Base-by-base conservation (phyloP, 2,113 vertebrate genomes). In the Proterorhinus semilunaris region DNA sequence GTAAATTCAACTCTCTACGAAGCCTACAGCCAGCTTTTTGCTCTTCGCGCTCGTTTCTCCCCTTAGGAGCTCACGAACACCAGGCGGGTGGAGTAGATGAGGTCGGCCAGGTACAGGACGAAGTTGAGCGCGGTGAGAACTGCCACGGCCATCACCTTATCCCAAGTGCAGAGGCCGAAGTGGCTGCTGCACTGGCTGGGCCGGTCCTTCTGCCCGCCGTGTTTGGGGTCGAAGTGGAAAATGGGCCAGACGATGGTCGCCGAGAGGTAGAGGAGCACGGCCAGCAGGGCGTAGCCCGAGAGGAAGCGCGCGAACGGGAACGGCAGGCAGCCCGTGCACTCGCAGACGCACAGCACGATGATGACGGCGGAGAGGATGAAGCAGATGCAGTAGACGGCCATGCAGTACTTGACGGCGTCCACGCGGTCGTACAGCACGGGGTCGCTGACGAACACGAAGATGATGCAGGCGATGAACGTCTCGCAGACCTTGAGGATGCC, bases 401-500 rank as follows among this genome's bases (percentile, higher is more conserved):
- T 88, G 64, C 96, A 97, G 93, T 94, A 97, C 76, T 94, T 91
- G 51, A 90, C 81, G 0, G 93, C 93, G 0, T 86, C 4, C 0
- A 84, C 66, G 0, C 0, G 15, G n/a, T 94, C 81, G 50, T 96
- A 96, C 15, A 86, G 27, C 8, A 78, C 0, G 0, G 66, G 93
- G 0, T 90, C 80, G 2, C 76, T 93, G 89, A 95, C 68, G 79
- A 96, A 96, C 27, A 95, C 92, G 0, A 97, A 96, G 79, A 96
- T 96, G 88, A 97, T 7, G 16, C 94, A 95, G 66, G 95, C 95
- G 9, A 95, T 85, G 2, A 95, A 97, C 84, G 95, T 96, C 91
- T 97, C 95, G 17, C 94, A 92, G 64, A 97, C 94, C 75, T 97
- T 97, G 13, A 97, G 90, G 45, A 97, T 91, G 0, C 96, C 96